Conservation (phyloP, 1,140 invertebrate species). For the Choristoneura fumiferana region DNA sequence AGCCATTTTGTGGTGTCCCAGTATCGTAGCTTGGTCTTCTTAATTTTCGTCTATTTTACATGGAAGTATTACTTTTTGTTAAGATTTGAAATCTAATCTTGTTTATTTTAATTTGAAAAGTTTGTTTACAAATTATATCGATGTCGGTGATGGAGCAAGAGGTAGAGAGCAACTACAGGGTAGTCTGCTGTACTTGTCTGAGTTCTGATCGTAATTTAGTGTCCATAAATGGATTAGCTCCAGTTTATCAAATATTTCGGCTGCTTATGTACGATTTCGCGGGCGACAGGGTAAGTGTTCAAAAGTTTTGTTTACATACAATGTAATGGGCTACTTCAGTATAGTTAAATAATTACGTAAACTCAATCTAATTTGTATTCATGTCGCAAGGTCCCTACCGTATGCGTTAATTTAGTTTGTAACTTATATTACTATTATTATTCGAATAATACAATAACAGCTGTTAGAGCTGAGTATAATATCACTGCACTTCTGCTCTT, state of each 20-base stretch:
- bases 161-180: slow-evolving; percentile 49
- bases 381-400: too few relatives aligned
- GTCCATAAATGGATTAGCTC: slow-evolving; percentile 42
- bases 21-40: slow-evolving; percentile 52
- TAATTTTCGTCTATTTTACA: slow-evolving; percentile 75
- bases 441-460: too few relatives aligned
- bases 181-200: slow-evolving; percentile 57
- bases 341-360: slow-evolving; percentile 9
- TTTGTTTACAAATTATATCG: slow-evolving; percentile 23
- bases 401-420: too few relatives aligned
- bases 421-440: too few relatives aligned
- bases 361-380: not conserved
- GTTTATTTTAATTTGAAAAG: slow-evolving; percentile 36
- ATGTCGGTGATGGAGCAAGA: slow-evolving; percentile 57
- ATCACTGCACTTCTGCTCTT: too few relatives aligned
- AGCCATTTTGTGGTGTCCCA: slow-evolving; percentile 76
- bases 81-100: slow-evolving; percentile 56
- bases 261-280: slow-evolving; percentile 63
- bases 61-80: slow-evolving; percentile 77
- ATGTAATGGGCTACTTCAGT: slow-evolving; percentile 6
- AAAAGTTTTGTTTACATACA: slow-evolving; percentile 30
- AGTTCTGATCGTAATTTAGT: slow-evolving; percentile 61
- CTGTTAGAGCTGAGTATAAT: too few relatives aligned
- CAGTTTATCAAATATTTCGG: slow-evolving; percentile 55
- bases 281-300: slow-evolving; percentile 55